Evolutionary conservation across 2,797 vertebrate genomes (phyloP).

Genomic region (Harpagifer antarcticus): DNA sequence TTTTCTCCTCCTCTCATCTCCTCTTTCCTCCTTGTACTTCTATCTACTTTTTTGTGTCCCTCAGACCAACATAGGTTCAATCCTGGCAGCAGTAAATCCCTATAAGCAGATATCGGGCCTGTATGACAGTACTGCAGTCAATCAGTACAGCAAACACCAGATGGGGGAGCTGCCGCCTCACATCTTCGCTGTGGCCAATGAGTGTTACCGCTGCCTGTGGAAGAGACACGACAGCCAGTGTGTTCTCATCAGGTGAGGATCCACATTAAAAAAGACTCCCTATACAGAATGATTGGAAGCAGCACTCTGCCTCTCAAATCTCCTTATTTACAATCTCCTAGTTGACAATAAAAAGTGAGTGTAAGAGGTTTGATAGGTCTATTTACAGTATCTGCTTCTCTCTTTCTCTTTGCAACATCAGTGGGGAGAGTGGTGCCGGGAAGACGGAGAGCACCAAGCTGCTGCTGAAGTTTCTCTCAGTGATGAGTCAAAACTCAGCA

Average conservation of each 20-base stretch:
- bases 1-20: not conserved
- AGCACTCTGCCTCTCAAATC: too few species aligned
- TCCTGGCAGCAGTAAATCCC: slow-evolving; percentile 93
- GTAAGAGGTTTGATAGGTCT: not conserved
- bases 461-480: slow-evolving; percentile 92
- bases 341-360: not conserved
- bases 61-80: slow-evolving; percentile 94
- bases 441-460: slow-evolving; percentile 96
- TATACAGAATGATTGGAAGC: too few species aligned
- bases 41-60: slow-evolving; percentile 1
- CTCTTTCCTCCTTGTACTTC: not conserved
- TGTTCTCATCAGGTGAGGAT: slow-evolving; percentile 91
- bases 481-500: slow-evolving; percentile 90
- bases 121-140: slow-evolving; percentile 86
- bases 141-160: slow-evolving; percentile 90
- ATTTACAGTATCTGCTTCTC: not conserved
- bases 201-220: slow-evolving; percentile 96
- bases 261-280: not conserved
- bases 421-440: slow-evolving; percentile 94
- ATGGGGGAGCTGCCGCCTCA: slow-evolving; percentile 94
- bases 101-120: slow-evolving; percentile 90
- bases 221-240: slow-evolving; percentile 95
- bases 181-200: slow-evolving; percentile 93
- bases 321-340: not conserved
- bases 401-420: slow-evolving; percentile 54